Conservation (phyloP, 2,888 invertebrate species). For the Lasius platythorax region DNA sequence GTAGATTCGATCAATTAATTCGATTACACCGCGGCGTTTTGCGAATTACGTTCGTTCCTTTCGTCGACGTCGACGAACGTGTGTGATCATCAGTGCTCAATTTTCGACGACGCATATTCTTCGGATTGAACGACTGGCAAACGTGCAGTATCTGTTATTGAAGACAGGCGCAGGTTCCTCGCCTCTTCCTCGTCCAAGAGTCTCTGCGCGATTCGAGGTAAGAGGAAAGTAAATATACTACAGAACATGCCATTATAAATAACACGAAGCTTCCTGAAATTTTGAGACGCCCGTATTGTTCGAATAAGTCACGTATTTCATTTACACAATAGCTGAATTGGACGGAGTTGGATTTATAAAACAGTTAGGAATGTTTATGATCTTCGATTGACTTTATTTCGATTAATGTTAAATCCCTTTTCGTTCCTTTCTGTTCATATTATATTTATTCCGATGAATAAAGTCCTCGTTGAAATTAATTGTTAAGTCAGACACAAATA, state of each 20-base stretch:
- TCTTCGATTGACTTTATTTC: not conserved
- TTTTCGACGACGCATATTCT: not conserved
- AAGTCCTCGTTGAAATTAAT: not conserved
- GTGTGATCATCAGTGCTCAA: constrained; percentile 1
- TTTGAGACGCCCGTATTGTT: not conserved
- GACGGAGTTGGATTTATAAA: not conserved
- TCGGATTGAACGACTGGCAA: not conserved
- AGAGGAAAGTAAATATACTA: not conserved
- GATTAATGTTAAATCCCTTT: not conserved
- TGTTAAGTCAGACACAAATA: not conserved
- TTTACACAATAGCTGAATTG: not conserved
- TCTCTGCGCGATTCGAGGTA: not conserved
- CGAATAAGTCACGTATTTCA: not conserved
- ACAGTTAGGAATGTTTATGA: not conserved
- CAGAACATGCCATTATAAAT: not conserved
- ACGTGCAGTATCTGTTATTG: not conserved
- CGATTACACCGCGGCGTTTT: constrained; percentile 38
- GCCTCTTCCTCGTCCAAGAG: not conserved
- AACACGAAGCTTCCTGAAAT: not conserved
- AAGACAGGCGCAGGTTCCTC: not conserved
- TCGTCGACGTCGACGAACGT: not conserved
- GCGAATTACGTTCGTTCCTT: constrained; percentile 6
- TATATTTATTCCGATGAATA: not conserved
- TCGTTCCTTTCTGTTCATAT: not conserved
- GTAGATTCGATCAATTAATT: constrained; percentile 50